A percentile compares a stretch with the other conserved stretches of the same genome.
Conservation (phyloP, 2,888 invertebrate genomes). For the Ectemnius continuus region DNA sequence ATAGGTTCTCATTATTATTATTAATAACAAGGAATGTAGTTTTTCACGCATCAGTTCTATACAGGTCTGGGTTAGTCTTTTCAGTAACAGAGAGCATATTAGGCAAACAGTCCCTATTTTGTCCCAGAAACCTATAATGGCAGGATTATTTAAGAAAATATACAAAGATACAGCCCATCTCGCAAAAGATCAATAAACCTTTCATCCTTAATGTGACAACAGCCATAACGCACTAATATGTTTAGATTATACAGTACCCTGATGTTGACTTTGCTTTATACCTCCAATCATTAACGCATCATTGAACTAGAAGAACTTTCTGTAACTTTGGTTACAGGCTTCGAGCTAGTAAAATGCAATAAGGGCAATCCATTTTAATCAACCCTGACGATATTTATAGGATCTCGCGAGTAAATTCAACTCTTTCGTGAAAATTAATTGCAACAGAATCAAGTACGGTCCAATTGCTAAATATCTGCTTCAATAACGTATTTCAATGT, state of each 20-base stretch:
- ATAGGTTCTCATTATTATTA: slow-evolving; percentile 41
- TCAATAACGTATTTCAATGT: too few relatives aligned
- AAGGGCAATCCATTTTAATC: too few relatives aligned
- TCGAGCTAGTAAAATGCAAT: slow-evolving; percentile 19
- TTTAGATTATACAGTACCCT: slow-evolving; percentile 45
- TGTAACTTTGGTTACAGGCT: slow-evolving; percentile 3
- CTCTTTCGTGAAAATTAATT: too few relatives aligned
- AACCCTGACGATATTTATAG: too few relatives aligned
- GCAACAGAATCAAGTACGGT: too few relatives aligned
- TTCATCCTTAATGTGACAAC: slow-evolving; percentile 37
- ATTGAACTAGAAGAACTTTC: slow-evolving; percentile 14
- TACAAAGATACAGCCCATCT: slow-evolving; percentile 40
- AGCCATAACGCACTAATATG: slow-evolving; percentile 34
- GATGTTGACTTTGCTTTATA: slow-evolving; percentile 41
- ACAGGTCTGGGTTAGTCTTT: slow-evolving; percentile 59
- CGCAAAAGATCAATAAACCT: slow-evolving; percentile 38
- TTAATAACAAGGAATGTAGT: slow-evolving; percentile 55
- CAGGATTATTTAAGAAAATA: slow-evolving; percentile 57
- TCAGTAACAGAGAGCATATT: slow-evolving; percentile 46
- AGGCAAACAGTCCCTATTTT: slow-evolving; percentile 41
- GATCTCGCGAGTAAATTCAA: too few relatives aligned
- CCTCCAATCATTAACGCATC: slow-evolving; percentile 21
- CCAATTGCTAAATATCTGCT: too few relatives aligned
- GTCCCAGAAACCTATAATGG: slow-evolving; percentile 59
- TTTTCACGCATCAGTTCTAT: slow-evolving; percentile 56